Evolutionary conservation across 2,888 invertebrate genomes (phyloP), one percentile per base, ranked within the genome.

Genomic region (Scaptomyza polygonia): DNA sequence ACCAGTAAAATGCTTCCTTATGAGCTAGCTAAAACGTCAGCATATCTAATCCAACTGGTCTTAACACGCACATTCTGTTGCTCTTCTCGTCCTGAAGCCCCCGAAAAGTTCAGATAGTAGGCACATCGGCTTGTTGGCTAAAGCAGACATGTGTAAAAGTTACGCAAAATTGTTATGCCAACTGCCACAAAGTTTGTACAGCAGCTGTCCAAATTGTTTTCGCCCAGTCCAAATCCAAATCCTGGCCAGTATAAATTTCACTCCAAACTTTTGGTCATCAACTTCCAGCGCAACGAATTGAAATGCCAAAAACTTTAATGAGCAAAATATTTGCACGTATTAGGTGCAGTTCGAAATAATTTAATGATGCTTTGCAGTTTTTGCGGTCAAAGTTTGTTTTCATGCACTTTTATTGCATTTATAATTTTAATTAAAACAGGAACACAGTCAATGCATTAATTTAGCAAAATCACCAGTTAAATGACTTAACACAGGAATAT

Each of bases 231-330:
- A 25, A 56, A 36, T 6, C 12, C 25, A 25, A 56, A 36, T 47
- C 16, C 64, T 16, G 45, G 30, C 6, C 14, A 27, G 25, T 45
- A 9, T 32, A 21, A 42, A 61, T 59, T 45, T 64, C 25, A 42
- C 34, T 44, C 32, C 42, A 67, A 36, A 67, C 51, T 52, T 66
- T 66, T 36, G 48, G 48, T 36, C 11, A 40, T 30, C 40, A 67
- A 51, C 40, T 45, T 71, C 9, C 14, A 16, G 16, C 14, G 48
- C 55, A 44, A 52, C 61, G 55, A 48, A 61, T 66, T 66, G 56
- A 39, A 63, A 55, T 62, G 62, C 32, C 59, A 49, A 79, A 79
- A 72, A 83, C 79, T 83, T 79, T 86, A 86, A 81, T 74, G 74
- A 62, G 69, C 65, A 34, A 48, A 62, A 64, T 52, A 18, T 34